These are phyloP conservation scores for Thereva unica DNA, from an alignment of 2,888 invertebrate species.

Conservation along the genomic window DNA sequence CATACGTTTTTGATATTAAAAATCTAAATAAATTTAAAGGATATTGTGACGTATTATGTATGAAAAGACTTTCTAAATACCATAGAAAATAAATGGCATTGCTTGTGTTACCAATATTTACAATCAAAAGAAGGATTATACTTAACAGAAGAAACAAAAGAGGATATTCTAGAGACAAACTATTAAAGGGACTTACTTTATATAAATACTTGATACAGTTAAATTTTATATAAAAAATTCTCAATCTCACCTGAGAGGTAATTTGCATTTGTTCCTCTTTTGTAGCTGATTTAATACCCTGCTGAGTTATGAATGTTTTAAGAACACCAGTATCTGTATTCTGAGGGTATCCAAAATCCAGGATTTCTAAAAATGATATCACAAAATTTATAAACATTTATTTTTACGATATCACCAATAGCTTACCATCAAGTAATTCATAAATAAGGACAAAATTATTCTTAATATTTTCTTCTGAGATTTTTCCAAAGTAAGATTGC, in stretches of 20 bases:
- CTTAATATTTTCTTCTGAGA: conserved; percentile 99
- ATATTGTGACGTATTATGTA: too few species aligned
- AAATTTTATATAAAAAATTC: background rate
- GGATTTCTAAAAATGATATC: conserved; percentile 76
- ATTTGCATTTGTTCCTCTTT: conserved; percentile 99
- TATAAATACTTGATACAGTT: too few species aligned
- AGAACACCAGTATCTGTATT: conserved; percentile 99
- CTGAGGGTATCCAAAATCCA: conserved; percentile 99
- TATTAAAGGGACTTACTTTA: too few species aligned
- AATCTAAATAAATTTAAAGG: too few species aligned
- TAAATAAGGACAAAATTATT: conserved; percentile 99
- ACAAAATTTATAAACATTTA: background rate
- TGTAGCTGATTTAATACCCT: conserved; percentile 97
- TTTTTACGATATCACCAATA: background rate
- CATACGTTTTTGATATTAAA: too few species aligned
- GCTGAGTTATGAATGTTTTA: conserved; percentile 99
- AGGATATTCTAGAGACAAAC: too few species aligned
- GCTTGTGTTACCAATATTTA: too few species aligned
- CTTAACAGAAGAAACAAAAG: too few species aligned
- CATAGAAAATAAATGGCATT: too few species aligned
- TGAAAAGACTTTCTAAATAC: too few species aligned
- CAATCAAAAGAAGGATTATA: too few species aligned
- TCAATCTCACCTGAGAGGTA: conserved; percentile 75
- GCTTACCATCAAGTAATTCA: conserved; percentile 91
- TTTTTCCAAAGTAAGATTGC: conserved; percentile 99